Evolutionary conservation across 2,888 invertebrate genomes (phyloP).

Genomic region (Hesperia comma): DNA sequence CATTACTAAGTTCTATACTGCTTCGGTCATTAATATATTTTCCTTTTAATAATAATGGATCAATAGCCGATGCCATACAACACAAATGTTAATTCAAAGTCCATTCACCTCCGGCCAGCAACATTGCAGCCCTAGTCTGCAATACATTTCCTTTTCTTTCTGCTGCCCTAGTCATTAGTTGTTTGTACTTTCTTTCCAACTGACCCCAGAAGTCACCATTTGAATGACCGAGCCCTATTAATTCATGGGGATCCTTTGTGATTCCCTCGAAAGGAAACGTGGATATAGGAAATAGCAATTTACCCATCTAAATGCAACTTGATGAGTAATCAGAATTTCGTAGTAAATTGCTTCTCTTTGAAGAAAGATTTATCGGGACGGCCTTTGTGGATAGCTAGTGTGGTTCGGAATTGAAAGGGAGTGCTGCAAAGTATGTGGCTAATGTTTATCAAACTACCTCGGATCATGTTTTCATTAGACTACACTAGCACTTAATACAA

Average conservation of each 20-base stretch:
- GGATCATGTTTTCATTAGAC: not conserved
- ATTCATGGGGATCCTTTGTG: conserved; percentile 58
- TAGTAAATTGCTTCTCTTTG: conserved; percentile 23
- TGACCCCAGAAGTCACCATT: conserved; percentile 56
- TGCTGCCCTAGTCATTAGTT: conserved; percentile 54
- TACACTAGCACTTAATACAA: not conserved
- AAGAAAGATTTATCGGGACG: conserved; percentile 33
- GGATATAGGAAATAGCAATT: conserved; percentile 59
- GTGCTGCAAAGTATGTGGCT: not conserved
- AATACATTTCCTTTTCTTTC: conserved; percentile 56
- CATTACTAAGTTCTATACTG: too few species aligned
- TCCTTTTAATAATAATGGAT: not conserved
- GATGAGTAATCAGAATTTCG: conserved; percentile 54
- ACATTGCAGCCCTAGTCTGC: conserved; percentile 42
- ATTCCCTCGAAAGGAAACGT: conserved; percentile 53
- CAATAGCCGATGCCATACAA: not conserved
- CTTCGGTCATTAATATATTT: not conserved
- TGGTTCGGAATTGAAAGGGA: conserved; percentile 2
- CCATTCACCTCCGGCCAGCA: conserved; percentile 21
- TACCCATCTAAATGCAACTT: conserved; percentile 57
- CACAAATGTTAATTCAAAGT: conserved; percentile 13
- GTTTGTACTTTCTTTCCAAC: conserved; percentile 54
- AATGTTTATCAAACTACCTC: not conserved
- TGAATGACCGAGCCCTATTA: conserved; percentile 58
- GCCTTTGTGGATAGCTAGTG: conserved; percentile 12